Evolutionary conservation across 2,888 invertebrate genomes (phyloP).

Genomic region (Therioaphis trifolii): DNA sequence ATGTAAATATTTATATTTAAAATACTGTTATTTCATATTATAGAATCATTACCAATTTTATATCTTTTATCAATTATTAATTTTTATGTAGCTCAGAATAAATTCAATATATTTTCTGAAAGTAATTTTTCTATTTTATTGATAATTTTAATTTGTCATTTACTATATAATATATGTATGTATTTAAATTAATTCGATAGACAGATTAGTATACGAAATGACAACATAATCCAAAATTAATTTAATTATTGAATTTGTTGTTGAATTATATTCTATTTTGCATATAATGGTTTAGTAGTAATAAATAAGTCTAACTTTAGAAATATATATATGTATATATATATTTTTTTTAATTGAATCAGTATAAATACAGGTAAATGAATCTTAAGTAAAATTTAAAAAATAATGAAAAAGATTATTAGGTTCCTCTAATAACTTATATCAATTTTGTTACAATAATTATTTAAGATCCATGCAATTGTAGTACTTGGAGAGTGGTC

Average conservation of each 20-base stretch:
- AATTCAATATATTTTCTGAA: no score
- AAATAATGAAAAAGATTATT: background rate
- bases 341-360: background rate
- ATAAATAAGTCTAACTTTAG: background rate
- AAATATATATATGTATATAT: no score
- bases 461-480: no score
- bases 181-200: background rate
- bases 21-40: slow-evolving; percentile 33
- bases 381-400: background rate
- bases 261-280: slow-evolving; percentile 2
- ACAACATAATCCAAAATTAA: background rate
- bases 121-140: no score
- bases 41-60: background rate
- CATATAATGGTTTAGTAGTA: background rate
- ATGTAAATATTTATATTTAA: slow-evolving; percentile 21
- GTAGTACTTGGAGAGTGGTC: no score
- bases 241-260: no score
- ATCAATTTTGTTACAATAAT: no score
- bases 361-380: background rate
- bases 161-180: background rate
- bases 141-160: background rate
- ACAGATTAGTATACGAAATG: background rate
- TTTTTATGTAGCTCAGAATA: background rate
- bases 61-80: background rate
- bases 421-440: background rate